Conservation (phyloP, 1,140 invertebrate genomes). For the Formica exsecta region DNA sequence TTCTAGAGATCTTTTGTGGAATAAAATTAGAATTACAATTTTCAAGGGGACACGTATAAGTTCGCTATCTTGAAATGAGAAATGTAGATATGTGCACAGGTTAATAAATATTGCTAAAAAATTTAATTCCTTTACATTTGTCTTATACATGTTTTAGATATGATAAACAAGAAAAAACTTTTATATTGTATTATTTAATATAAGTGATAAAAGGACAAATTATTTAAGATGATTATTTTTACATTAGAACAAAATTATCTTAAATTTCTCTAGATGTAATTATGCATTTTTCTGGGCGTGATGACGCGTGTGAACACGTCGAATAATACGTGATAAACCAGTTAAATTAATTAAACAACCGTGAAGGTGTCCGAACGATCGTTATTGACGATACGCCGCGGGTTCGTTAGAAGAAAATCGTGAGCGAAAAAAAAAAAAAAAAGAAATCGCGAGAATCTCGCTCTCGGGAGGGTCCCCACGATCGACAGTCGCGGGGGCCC, state of each 20-base stretch:
- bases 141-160: neutral
- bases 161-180: neutral
- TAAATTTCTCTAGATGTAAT: conserved; percentile 2
- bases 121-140: neutral
- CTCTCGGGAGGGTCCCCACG: conserved; percentile 4
- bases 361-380: neutral
- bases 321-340: neutral
- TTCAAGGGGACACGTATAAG: too few relatives aligned
- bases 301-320: neutral
- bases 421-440: conserved; percentile 3
- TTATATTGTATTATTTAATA: neutral
- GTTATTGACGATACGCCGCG: neutral
- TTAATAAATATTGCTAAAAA: neutral
- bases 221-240: neutral
- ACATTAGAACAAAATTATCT: neutral
- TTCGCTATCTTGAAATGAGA: neutral
- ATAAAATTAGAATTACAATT: conserved; percentile 35
- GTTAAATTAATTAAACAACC: conserved; percentile 44
- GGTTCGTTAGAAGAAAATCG: neutral
- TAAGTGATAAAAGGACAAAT: neutral
- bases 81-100: neutral
- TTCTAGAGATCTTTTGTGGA: neutral
- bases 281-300: neutral
- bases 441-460: conserved; percentile 38
- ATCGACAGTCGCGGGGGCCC: conserved; percentile 48